Percentiles rank a stretch among this genome's conserved stretches.
Evolutionary conservation across 2,797 vertebrate species (phyloP).

Genomic region (Lepilemur septentrionalis): DNA sequence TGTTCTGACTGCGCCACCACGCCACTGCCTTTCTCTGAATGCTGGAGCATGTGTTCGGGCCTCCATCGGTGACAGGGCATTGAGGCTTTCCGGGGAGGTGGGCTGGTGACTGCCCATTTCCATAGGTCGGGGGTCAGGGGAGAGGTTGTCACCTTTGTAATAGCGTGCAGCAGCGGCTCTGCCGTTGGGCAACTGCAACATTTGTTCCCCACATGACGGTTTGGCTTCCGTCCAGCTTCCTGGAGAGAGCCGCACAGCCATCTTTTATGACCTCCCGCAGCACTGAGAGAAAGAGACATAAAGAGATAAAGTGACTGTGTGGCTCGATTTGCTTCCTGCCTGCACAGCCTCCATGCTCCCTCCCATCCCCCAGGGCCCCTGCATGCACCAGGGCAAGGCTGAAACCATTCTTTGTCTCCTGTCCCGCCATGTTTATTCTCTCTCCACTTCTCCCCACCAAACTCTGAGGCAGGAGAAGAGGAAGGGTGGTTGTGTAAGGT

Average conservation of each 20-base stretch:
- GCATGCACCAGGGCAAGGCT: not conserved
- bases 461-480: not conserved
- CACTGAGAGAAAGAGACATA: constrained; percentile 1
- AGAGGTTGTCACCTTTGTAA: constrained; percentile 21
- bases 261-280: constrained; percentile 50
- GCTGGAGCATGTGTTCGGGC: not conserved
- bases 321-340: not conserved
- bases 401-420: not conserved
- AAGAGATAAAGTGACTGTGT: not conserved
- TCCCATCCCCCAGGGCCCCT: not conserved
- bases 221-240: not conserved
- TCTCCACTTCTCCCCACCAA: not conserved
- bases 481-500: accelerated
- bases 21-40: not conserved
- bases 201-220: constrained; percentile 55
- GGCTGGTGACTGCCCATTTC: not conserved
- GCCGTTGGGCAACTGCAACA: not conserved
- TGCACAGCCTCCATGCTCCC: accelerated
- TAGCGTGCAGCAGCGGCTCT: not conserved
- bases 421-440: not conserved
- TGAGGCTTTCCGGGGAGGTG: constrained; percentile 8
- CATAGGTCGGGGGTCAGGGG: not conserved
- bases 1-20: not conserved
- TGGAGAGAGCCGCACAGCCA: constrained; percentile 35
- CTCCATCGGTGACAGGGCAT: not conserved